These are phyloP conservation scores for Acrossocheilus fasciatus DNA, from an alignment of 2,797 vertebrate genomes.

Conservation along the genomic window DNA sequence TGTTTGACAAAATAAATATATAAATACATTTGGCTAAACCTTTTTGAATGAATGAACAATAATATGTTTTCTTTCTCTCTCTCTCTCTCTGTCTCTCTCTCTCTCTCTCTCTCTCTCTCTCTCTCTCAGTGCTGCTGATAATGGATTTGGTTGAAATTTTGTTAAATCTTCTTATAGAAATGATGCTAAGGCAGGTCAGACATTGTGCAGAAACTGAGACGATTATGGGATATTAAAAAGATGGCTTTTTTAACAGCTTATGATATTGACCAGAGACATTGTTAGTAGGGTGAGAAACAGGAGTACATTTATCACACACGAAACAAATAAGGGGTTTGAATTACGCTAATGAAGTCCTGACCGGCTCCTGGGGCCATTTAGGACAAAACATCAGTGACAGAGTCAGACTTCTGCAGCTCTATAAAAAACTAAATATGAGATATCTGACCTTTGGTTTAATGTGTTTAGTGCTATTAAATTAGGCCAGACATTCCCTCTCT, in stretches of 20 bases:
- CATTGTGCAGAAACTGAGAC: not conserved
- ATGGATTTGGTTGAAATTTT: not conserved
- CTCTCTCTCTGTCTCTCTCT: not conserved
- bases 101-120: not conserved
- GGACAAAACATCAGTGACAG: slow-evolving; percentile 36
- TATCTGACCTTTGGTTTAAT: slow-evolving; percentile 51
- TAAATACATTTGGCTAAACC: not conserved
- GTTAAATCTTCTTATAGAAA: slow-evolving; percentile 24
- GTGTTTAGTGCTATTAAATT: slow-evolving; percentile 49
- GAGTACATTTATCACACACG: not conserved
- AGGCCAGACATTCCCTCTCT: slow-evolving; percentile 36
- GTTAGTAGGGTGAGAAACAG: slow-evolving; percentile 19
- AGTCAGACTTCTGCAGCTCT: slow-evolving; percentile 43
- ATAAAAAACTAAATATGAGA: slow-evolving; percentile 45
- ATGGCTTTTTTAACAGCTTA: slow-evolving; percentile 16
- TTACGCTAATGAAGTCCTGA: slow-evolving; percentile 48
- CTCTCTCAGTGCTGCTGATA: not conserved
- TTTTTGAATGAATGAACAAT: not conserved
- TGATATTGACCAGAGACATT: slow-evolving; percentile 28
- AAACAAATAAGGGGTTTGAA: slow-evolving; percentile 37
- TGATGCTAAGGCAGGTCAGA: slow-evolving; percentile 11
- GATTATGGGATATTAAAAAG: slow-evolving; percentile 34
- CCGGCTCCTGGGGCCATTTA: slow-evolving; percentile 3
- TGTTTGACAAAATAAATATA: not conserved
- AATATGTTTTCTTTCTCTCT: not conserved